Base-by-base conservation (phyloP, 1,140 invertebrate genomes). In the Helicoverpa zea region DNA sequence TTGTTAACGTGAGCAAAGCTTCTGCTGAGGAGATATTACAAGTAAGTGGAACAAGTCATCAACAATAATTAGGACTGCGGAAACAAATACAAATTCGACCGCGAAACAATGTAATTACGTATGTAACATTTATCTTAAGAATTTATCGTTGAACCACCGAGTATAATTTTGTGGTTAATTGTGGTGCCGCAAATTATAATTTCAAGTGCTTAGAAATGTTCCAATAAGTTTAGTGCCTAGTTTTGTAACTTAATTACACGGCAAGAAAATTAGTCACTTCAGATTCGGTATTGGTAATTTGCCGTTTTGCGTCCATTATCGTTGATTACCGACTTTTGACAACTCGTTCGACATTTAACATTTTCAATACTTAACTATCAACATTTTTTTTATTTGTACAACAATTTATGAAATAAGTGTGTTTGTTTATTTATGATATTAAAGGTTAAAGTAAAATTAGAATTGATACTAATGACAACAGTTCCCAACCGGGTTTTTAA, bases 1-100 rank as follows among this genome's bases (percentile, higher is more conserved):
- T 96, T 52, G 88, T 90, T 9, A 91, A 90, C 84, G 77, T 95
- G 2, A 86, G 79, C 74, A 89, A 90, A 81, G 68, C 78, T 43
- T 86, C 87, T 0, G 78, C 84, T 56, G 90, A 91, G 51, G 90
- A 91, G 52, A 86, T 91, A 64, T 82, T 90, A n/a, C 84, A 91
- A 81, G 89, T 90, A 85, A 87, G 86, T 84, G n/a, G 35, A 63
- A 43, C 35, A 9, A 43, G 35, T 43, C 5, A 43, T 43, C 35
- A 43, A 43, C 35, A 43, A 43, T 9, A 43, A 43, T 43, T 43
- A 43, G 4, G 35, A 7, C 35, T 43, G 35, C 35, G 35, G 35
- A 43, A 43, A 43, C 9, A 43, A 43, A 43, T 43, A 43, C 35
- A 43, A 43, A 43, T 43, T 9, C 35, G 5, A 43, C 5, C 35